A percentile compares a stretch with the other conserved stretches of the same genome.
phyloP scores from a whole-genome alignment of 2,113 vertebrate genomes.

The Pelmatolapia mariae region DNA sequence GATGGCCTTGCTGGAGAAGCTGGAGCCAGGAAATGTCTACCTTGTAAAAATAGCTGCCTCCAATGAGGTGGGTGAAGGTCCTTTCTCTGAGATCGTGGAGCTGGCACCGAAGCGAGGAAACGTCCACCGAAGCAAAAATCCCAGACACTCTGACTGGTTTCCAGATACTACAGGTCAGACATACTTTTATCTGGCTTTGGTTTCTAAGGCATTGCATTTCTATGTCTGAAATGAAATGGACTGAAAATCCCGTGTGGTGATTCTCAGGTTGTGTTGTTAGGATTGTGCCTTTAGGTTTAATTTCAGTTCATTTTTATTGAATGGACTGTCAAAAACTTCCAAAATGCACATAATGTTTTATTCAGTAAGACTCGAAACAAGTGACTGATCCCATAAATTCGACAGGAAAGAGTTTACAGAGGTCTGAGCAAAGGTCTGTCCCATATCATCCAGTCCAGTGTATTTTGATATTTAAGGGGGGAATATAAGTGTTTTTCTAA shows the following conservation, averaged over 20 bases:
- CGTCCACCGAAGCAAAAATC: constrained; percentile 77
- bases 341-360: neutral
- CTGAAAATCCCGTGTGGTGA: neutral
- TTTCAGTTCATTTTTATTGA: neutral
- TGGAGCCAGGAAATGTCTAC: constrained; percentile 85
- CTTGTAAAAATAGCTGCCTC: constrained; percentile 90
- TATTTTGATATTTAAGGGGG: neutral
- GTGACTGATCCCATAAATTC: neutral
- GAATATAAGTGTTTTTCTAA: neutral
- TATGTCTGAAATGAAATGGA: neutral
- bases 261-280: neutral
- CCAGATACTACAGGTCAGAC: constrained; percentile 75
- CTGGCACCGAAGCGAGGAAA: constrained; percentile 77
- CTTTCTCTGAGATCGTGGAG: constrained; percentile 86
- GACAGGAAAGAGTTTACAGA: neutral
- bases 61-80: constrained; percentile 90
- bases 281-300: neutral
- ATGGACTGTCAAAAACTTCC: neutral
- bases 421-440: neutral
- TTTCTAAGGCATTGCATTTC: neutral
- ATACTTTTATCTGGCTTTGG: neutral
- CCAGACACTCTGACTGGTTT: constrained; percentile 71
- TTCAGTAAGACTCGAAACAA: neutral
- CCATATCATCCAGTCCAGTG: neutral
- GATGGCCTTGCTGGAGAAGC: constrained; percentile 93